Base-by-base conservation (phyloP, 2,113 vertebrate species). In the Cranoglanis bouderius region DNA sequence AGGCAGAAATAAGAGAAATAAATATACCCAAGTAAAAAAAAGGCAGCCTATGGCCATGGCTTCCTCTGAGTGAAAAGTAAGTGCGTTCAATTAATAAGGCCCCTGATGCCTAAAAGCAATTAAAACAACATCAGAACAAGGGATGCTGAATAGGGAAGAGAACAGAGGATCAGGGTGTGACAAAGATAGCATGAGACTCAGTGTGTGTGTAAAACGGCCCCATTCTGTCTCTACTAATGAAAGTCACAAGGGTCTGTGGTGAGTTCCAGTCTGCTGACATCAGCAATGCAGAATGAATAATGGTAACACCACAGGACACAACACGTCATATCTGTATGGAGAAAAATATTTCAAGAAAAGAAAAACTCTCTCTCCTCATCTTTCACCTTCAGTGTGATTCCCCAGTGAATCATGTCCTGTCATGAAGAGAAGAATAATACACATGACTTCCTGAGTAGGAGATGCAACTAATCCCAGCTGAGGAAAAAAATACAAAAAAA, bases 1-100 rank as follows among this genome's bases (percentile, higher is more conserved):
- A 88, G 86, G 80, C 70, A 86, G 78, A 91, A 84, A 83, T 65
- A 65, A 88, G 81, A 91, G 75, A 88, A 51, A 88, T 43, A 91
- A 91, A 91, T 90, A 90, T 86, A 87, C 19, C 32, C n/a, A 70
- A 35, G 65, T 35, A 88, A 88, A 83, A 49, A 49, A 63, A 46
- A 85, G 61, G 65, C 84, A 89, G 80, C 86, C 57, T 83, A 29
- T 74, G 80, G 85, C 80, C 70, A 85, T 82, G 35, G 74, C 70
- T 84, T 19, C 18, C 32, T 70, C 65, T 70, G 65, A 6, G n/a
- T 35, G 16, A 4, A 70, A 70, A 70, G 65, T 35, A 32, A 59
- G 35, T 59, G 80, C 70, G 81, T 65, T 16, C 40, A 57, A n/a
- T 61, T 38, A 84, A 84, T 84, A 84, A 46, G 38, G 57, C 55